A percentile compares a stretch with the other conserved stretches of the same genome.
phyloP scores from a whole-genome alignment of 2,113 vertebrate species.

The Saccopteryx bilineata region DNA sequence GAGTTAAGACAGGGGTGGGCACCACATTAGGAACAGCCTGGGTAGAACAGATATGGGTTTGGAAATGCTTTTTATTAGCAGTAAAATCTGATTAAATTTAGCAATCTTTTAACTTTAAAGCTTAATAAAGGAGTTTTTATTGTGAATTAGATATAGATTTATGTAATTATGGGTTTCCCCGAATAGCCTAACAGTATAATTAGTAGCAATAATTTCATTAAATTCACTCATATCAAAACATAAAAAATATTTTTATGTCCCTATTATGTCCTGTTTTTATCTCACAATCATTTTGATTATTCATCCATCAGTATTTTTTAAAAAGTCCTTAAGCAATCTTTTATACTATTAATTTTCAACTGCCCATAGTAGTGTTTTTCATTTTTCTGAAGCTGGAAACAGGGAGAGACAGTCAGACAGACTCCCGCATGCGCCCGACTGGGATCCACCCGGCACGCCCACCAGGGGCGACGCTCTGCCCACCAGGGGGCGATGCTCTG shows the following conservation, averaged over 20 bases:
- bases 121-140: background rate
- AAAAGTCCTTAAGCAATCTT: conserved; percentile 9
- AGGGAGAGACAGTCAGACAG: too few relatives aligned
- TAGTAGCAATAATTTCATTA: conserved; percentile 10
- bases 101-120: conserved; percentile 16
- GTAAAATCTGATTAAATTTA: conserved; percentile 18
- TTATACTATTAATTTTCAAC: conserved; percentile 51
- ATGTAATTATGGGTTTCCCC: conserved; percentile 3
- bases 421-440: too few relatives aligned
- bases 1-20: background rate
- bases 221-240: conserved; percentile 29
- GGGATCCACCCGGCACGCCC: too few relatives aligned
- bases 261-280: conserved; percentile 22
- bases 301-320: background rate
- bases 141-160: conserved; percentile 6
- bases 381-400: too few relatives aligned
- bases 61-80: background rate
- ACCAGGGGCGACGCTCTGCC: too few relatives aligned
- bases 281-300: conserved; percentile 54
- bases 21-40: background rate
- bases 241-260: conserved; percentile 22
- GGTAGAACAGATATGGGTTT: background rate
- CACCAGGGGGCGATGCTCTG: too few relatives aligned
- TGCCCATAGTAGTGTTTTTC: background rate
- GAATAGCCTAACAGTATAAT: background rate